Base-by-base conservation (phyloP, 2,888 invertebrate species). In the Rugalucina vietnamica region DNA sequence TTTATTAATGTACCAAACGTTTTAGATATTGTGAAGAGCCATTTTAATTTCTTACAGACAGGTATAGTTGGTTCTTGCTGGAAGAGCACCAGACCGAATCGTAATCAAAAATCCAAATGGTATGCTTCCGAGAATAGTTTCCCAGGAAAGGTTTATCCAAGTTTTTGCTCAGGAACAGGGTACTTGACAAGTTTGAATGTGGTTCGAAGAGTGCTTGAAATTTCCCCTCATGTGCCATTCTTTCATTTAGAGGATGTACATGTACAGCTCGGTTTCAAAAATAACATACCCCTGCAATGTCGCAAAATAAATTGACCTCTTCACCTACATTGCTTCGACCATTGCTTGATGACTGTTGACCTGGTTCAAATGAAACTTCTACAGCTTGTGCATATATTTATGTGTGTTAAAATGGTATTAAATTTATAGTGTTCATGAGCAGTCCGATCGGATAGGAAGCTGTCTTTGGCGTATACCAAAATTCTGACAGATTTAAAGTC, bases 181-280 rank as follows among this genome's bases (percentile, higher is more conserved):
- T 93, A 93, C 74, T 83, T 91, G 21, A 91, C 91, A 36, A 89
- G 89, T n/a, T 84, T 87, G 65, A 76, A 85, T 14, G 89, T 91
- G 4, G 91, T 87, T 0, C 60, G 74, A 18, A 85, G 88, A 57
- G 79, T 93, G 8, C 85, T 87, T 29, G 79, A 86, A 8, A 76
- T 91, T 1, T 92, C 92, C 4, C 86, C 84, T 1, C 77, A 86
- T 75, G 85, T 92, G 0, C 93, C 93, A 0, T 92, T 92, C 81
- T 92, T 93, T 69, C 89, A 91, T 79, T 76, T 93, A 60, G 93
- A 93, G 76, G 93, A 93, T 73, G 91, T 93, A 21, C 93, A 91
- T 70, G 85, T 92, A n/a, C n/a, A n/a, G n/a, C n/a, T n/a, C n/a
- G n/a, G n/a, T n/a, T n/a, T n/a, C n/a, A n/a, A n/a, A n/a, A n/a